These are phyloP conservation scores for Acleris laterana DNA, from an alignment of 2,888 invertebrate genomes.

Conservation along the genomic window DNA sequence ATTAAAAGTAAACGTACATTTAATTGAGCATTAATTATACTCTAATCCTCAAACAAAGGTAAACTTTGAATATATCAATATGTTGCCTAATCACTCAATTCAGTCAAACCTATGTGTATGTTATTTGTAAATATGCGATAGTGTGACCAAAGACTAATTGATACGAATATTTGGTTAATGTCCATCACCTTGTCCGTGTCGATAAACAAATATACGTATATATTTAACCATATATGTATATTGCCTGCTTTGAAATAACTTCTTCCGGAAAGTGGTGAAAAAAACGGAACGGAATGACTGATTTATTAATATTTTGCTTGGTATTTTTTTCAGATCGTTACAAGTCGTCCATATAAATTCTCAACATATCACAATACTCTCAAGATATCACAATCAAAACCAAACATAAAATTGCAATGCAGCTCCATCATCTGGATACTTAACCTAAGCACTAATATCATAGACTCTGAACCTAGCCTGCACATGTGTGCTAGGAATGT, in stretches of 20 bases:
- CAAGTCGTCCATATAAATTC: too few relatives aligned
- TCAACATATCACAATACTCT: too few relatives aligned
- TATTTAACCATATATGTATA: neutral
- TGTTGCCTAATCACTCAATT: constrained; percentile 8
- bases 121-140: constrained; percentile 10
- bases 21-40: neutral
- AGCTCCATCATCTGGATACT: constrained; percentile 1
- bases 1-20: neutral
- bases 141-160: constrained; percentile 18
- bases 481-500: constrained; percentile 17
- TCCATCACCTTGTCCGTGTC: constrained; percentile 13
- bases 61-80: constrained; percentile 36
- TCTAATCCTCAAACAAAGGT: neutral
- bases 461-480: constrained; percentile 12
- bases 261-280: too few relatives aligned
- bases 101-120: constrained; percentile 1
- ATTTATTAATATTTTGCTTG: too few relatives aligned
- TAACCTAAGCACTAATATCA: constrained; percentile 8
- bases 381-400: neutral
- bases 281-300: too few relatives aligned
- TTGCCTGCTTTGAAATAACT: neutral
- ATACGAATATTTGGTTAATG: constrained; percentile 38
- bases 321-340: too few relatives aligned
- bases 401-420: neutral
- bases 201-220: too few relatives aligned